Evolutionary conservation across 1,140 invertebrate genomes (phyloP), one percentile per base, ranked within the genome.

Genomic region (Zaprionus inermis): DNA sequence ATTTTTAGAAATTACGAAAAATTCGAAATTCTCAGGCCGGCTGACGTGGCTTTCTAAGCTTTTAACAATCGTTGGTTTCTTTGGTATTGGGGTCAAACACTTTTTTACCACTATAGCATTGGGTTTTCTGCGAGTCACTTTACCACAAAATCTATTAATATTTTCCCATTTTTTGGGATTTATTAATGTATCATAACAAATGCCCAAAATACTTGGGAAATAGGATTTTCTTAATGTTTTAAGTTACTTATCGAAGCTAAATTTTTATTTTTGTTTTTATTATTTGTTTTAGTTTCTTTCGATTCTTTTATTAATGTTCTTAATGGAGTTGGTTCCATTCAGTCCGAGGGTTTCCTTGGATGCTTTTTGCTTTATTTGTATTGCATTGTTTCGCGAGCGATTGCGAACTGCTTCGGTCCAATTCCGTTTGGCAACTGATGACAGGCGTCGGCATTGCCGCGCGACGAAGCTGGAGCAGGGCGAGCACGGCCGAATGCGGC

Each of bases 391-490:
- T 24, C 32, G 30, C 38, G 52, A 73, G 78, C 46, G 41, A 46
- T 16, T 61, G 57, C 57, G 57, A 77, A 89, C 84, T 57, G 78
- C 67, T 52, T 70, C 52, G 68, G 56, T 54, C 70, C 55, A 79
- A 56, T 34, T 75, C 51, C 68, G 56, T 58, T 64, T 46, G 80
- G 71, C 78, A 76, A 91, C 88, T 91, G 76, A 84, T 36, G 54
- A 44, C 32, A 57, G 30, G 22, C 41, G 16, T 56, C 28, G 44
- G 14, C 22, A 49, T 3, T 5, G 44, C 44, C 10, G 6, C 18
- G 9, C 11, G 44, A 11, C 10, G 44, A 20, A 49, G 44, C 44
- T 38, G 14, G 0, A 22, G 44, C 44, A 32, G 30, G 4, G 10
- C 28, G 11, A 32, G 30, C 54, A 32, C 5, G 20, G 20, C 60